Base-by-base conservation (phyloP, 2,888 invertebrate species). In the Anagyrus pseudococci region DNA sequence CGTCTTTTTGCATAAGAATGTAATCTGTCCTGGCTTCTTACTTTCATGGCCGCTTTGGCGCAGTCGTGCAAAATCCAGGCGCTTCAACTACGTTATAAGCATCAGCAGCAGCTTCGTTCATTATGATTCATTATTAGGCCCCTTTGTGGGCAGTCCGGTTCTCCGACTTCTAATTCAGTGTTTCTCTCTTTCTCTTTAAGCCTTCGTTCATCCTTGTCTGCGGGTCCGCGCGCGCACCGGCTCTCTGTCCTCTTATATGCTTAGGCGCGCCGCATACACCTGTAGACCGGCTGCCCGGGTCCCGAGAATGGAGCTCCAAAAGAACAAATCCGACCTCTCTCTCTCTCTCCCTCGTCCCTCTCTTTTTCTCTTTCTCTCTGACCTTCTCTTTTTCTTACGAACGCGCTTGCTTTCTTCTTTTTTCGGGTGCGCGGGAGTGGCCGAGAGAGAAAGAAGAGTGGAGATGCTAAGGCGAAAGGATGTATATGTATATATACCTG, bases 101-200 rank as follows among this genome's bases (percentile, higher is more conserved):
- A 57, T 41, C 41, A 44, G 47, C 52, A n/a, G n/a, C n/a, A n/a
- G n/a, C n/a, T n/a, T 56, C 68, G 71, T 70, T 75, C 73, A 75
- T 75, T 75, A 75, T 73, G 74, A 73, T 75, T 76, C 75, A 75
- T 76, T 75, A 76, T 75, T 73, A 72, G 71, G 69, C 66, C 69
- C n/a, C 73, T 75, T 76, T 76, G 75, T 73, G 71, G 68, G 69
- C 71, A 72, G 72, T 72, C 73, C 70, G 75, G 73, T 76, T 76
- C 71, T 70, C 66, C 67, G 63, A 40, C 67, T 69, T 69, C 70
- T 69, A 70, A 68, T 73, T 72, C 68, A 60, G 67, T 62, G 58
- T 64, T 68, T 70, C 68, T 70, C 67, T 68, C 64, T 23, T 33
- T 69, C 33, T 22, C 40, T 13, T 41, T 40, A 13, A 48, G 15